Conservation (phyloP, 2,888 invertebrate genomes). For the Caenorhabditis panamensis region DNA sequence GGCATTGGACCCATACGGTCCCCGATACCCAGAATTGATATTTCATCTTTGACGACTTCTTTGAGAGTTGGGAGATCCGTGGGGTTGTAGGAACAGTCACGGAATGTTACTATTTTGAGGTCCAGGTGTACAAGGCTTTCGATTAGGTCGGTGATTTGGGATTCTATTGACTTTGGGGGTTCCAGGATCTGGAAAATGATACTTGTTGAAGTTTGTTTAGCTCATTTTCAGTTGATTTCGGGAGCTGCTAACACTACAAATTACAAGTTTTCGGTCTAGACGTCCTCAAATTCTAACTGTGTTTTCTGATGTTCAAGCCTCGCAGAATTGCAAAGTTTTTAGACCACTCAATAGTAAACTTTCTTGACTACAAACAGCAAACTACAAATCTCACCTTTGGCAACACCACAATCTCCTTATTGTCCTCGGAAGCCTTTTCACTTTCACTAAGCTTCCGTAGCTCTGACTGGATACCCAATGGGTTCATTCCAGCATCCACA, state of each 20-base stretch:
- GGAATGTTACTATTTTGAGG: slow-evolving; percentile 23
- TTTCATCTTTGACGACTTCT: slow-evolving; percentile 29
- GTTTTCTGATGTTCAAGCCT: no score
- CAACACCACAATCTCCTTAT: slow-evolving; percentile 32
- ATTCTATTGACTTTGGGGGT: slow-evolving; percentile 41
- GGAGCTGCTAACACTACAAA: no score
- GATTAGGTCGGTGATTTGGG: slow-evolving; percentile 40
- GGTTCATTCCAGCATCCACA: slow-evolving; percentile 37
- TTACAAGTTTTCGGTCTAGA: no score
- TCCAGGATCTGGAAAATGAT: slow-evolving; percentile 32
- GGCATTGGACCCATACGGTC: slow-evolving; percentile 47
- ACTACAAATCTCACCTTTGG: slow-evolving; percentile 31
- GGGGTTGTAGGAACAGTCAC: slow-evolving; percentile 44
- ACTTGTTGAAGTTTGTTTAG: no score
- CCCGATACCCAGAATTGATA: slow-evolving; percentile 34
- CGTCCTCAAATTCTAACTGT: no score
- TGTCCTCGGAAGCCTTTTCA: neutral
- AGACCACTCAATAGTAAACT: no score
- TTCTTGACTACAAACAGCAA: no score
- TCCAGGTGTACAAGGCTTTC: slow-evolving; percentile 24
- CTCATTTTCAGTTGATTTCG: no score
- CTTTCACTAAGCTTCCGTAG: slow-evolving; percentile 27
- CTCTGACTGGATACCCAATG: slow-evolving; percentile 50
- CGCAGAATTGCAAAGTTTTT: no score
- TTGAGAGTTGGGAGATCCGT: slow-evolving; percentile 32